Conservation (phyloP, 2,113 vertebrate species). For the Aythya baeri region DNA sequence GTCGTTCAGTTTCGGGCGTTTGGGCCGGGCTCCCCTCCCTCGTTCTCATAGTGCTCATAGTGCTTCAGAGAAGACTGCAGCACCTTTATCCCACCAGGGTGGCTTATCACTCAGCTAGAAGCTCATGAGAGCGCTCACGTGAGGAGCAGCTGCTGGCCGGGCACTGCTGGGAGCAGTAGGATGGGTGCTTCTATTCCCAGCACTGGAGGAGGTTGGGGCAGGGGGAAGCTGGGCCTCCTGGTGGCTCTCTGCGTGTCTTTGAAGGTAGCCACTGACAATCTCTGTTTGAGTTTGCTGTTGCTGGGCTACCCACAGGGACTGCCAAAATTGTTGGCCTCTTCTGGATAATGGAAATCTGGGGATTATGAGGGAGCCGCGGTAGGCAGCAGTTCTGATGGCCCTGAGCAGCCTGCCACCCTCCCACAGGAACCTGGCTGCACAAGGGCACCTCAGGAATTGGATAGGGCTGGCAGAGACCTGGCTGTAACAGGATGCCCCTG, state of each 20-base stretch:
- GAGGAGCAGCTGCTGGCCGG: not conserved
- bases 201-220: not conserved
- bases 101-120: not conserved
- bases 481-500: constrained; percentile 44
- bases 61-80: not conserved
- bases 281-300: constrained; percentile 13
- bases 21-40: not conserved
- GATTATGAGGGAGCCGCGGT: not conserved
- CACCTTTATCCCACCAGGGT: not conserved
- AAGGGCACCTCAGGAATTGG: constrained; percentile 26
- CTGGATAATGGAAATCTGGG: not conserved
- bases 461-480: constrained; percentile 31
- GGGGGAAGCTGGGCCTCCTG: not conserved
- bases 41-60: not conserved
- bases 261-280: not conserved
- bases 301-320: not conserved
- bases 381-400: not conserved
- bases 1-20: not conserved
- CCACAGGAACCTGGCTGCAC: not conserved
- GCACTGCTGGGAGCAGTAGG: not conserved
- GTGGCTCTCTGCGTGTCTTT: not conserved
- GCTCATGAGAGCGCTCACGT: not conserved
- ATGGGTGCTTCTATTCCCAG: constrained; percentile 3
- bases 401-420: not conserved
- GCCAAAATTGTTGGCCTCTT: not conserved